These are phyloP conservation scores for Lasioglossum leucozonium DNA, from an alignment of 2,888 invertebrate species.

Conservation along the genomic window DNA sequence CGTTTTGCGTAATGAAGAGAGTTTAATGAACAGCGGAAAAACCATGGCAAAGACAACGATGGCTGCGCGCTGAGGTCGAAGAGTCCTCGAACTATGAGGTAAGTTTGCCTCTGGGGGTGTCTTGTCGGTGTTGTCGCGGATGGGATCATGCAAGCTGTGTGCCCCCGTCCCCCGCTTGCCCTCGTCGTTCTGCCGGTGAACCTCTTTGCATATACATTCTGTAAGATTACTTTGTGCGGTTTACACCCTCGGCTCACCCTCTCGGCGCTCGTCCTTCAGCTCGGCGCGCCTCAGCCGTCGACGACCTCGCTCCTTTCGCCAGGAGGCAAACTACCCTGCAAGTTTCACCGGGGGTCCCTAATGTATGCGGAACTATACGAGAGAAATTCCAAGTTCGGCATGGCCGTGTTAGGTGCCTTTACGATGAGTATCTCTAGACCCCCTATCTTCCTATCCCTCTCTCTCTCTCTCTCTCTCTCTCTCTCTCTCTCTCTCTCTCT, in stretches of 20 bases:
- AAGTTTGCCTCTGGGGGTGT: constrained; percentile 79
- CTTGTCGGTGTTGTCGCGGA: constrained; percentile 81
- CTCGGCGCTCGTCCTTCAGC: constrained; percentile 66
- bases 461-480: not conserved
- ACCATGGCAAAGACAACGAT: constrained; percentile 38
- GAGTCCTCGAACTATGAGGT: constrained; percentile 67
- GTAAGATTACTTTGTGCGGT: constrained; percentile 85
- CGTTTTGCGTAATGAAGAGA: not conserved
- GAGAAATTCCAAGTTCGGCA: constrained; percentile 82
- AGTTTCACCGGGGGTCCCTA: constrained; percentile 81
- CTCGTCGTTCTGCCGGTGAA: constrained; percentile 57
- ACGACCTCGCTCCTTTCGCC: constrained; percentile 71
- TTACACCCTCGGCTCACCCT: constrained; percentile 79
- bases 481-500: constrained; percentile 32
- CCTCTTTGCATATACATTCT: constrained; percentile 85
- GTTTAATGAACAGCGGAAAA: constrained; percentile 35
- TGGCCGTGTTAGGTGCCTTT: constrained; percentile 75
- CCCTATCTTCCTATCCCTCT: not conserved
- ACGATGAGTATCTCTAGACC: constrained; percentile 68
- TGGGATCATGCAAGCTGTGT: constrained; percentile 83
- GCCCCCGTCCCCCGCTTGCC: constrained; percentile 49
- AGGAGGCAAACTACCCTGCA: constrained; percentile 82
- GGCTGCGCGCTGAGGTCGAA: constrained; percentile 59
- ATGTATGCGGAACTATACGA: constrained; percentile 83
- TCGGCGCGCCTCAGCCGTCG: constrained; percentile 70